phyloP scores from a whole-genome alignment of 2,888 invertebrate species.

The Cheilosia vernalis region DNA sequence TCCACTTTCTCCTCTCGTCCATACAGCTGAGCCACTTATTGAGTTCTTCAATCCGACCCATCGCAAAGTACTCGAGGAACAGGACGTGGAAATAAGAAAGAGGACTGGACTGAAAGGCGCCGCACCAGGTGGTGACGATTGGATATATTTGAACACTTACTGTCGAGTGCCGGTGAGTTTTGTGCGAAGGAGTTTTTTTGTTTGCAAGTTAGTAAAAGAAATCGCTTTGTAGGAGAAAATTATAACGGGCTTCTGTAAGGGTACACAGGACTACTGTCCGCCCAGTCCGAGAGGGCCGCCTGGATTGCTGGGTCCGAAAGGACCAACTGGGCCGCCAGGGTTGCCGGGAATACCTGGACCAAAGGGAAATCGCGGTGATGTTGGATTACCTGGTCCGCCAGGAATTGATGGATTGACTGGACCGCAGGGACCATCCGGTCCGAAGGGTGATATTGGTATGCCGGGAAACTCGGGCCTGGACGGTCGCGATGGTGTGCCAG shows the following conservation, averaged over 20 bases:
- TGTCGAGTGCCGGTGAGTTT: conserved; percentile 91
- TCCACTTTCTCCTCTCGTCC: conserved; percentile 1
- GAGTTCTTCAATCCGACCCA: conserved; percentile 90
- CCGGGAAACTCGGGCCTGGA: conserved; percentile 91
- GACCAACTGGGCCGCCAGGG: conserved; percentile 84
- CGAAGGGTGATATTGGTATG: conserved; percentile 85
- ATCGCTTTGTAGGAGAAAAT: conserved; percentile 88
- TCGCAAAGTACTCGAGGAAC: conserved; percentile 87
- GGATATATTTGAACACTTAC: conserved; percentile 94
- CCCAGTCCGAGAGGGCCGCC: conserved; percentile 86
- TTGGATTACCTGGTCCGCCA: conserved; percentile 87
- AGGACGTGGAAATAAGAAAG: conserved; percentile 86
- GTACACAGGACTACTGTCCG: conserved; percentile 92
- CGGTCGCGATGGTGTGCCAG: conserved; percentile 94
- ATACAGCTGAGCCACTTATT: conserved; percentile 85
- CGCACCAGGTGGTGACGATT: conserved; percentile 89
- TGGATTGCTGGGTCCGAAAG: conserved; percentile 87
- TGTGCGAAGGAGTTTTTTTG: neutral
- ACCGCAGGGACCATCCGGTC: conserved; percentile 80
- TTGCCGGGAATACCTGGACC: conserved; percentile 87
- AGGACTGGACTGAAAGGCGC: conserved; percentile 87
- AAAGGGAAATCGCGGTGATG: conserved; percentile 88
- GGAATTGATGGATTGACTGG: conserved; percentile 84
- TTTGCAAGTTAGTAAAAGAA: conserved; percentile 1
- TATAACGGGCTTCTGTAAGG: conserved; percentile 92